These are phyloP conservation scores for Ephydatia muelleri DNA, from an alignment of 37 sponge, comb jelly and placozoan genomes.

Conservation along the genomic window DNA sequence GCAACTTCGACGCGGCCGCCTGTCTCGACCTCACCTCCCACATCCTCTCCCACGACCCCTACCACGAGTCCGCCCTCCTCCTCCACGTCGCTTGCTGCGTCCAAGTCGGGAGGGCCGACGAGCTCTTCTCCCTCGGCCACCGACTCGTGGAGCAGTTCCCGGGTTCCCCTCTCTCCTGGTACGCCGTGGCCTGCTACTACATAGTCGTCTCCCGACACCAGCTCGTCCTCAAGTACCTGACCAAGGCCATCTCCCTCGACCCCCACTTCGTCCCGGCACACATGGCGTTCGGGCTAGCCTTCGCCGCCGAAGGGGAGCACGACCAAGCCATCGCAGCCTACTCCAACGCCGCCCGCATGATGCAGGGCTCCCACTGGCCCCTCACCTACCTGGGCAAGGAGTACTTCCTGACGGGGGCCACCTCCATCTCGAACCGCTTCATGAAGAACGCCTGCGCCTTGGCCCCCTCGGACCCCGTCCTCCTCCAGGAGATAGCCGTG, in stretches of 20 bases:
- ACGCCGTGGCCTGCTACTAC: constrained; percentile 87
- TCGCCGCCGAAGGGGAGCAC: constrained; percentile 72
- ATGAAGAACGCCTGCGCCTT: constrained; percentile 65
- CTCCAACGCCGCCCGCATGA: constrained; percentile 72
- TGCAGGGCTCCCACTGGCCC: constrained; percentile 80
- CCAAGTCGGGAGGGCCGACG: constrained; percentile 34
- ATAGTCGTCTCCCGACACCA: constrained; percentile 46
- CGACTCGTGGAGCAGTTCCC: constrained; percentile 66
- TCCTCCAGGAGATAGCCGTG: constrained; percentile 75
- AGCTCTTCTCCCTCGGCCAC: constrained; percentile 75
- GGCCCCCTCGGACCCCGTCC: constrained; percentile 61
- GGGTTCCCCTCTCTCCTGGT: constrained; percentile 73
- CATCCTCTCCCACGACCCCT: constrained; percentile 65
- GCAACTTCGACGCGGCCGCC: constrained; percentile 36
- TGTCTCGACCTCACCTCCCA: constrained; percentile 59
- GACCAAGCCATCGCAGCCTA: constrained; percentile 89
- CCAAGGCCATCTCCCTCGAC: constrained; percentile 60
- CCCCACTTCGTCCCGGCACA: constrained; percentile 65
- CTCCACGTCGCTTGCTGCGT: constrained; percentile 67
- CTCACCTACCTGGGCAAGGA: constrained; percentile 77
- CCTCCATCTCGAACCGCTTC: constrained; percentile 45
- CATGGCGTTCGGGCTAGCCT: constrained; percentile 74
- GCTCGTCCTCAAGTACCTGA: constrained; percentile 68
- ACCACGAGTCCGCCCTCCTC: constrained; percentile 52
- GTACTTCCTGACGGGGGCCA: constrained; percentile 64